Conservation (phyloP, 2,113 vertebrate genomes). For the Pterophyllum scalare region DNA sequence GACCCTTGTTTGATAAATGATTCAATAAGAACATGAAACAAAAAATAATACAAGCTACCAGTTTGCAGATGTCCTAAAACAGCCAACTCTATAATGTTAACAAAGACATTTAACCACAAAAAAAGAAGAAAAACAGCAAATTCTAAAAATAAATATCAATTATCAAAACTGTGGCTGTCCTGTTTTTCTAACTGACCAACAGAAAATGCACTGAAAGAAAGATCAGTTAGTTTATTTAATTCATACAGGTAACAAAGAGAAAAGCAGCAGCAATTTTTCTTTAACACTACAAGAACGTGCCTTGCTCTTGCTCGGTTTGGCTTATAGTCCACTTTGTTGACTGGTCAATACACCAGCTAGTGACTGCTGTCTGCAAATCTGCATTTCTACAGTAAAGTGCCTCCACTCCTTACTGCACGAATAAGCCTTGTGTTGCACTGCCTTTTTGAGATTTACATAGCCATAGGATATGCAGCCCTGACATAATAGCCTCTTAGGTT, state of each 20-base stretch:
- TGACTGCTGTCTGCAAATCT: neutral
- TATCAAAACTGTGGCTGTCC: neutral
- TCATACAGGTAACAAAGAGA: neutral
- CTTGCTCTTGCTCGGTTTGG: neutral
- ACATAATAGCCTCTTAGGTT: neutral
- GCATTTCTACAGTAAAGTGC: constrained; percentile 5
- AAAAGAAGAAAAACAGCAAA: neutral
- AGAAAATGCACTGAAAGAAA: neutral
- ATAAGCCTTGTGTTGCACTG: neutral
- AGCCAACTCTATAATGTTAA: neutral
- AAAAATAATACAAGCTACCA: neutral
- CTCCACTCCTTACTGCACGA: neutral
- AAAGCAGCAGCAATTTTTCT: neutral
- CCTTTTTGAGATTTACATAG: constrained; percentile 14
- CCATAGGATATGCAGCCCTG: neutral
- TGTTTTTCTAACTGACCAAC: neutral
- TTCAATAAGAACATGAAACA: neutral
- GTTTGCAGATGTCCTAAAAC: neutral
- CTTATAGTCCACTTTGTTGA: neutral
- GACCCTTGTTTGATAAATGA: no score
- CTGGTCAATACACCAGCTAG: neutral
- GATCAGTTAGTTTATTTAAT: neutral
- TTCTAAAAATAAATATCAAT: neutral
- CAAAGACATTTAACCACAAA: neutral
- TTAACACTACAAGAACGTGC: neutral